Conservation (phyloP, 2,113 vertebrate species). For the Notechis scutatus region DNA sequence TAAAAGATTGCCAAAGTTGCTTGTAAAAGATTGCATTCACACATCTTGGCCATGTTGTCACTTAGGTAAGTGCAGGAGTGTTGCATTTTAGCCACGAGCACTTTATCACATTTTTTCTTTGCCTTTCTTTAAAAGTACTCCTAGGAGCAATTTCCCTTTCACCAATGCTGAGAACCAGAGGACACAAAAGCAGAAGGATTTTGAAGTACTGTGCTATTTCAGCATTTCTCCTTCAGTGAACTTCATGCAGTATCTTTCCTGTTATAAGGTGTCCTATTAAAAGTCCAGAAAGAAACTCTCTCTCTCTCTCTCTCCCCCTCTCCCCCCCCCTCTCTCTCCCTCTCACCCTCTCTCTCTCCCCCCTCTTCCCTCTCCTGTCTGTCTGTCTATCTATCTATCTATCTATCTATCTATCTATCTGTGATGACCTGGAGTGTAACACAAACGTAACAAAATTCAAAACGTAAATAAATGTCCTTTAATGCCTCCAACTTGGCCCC, state of each 20-base stretch:
- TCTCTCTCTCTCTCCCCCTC: too few species aligned
- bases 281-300: conserved; percentile 32
- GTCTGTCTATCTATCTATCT: too few species aligned
- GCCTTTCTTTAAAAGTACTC: not conserved
- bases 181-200: not conserved
- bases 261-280: not conserved
- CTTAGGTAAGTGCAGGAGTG: not conserved
- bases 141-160: not conserved
- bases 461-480: too few species aligned
- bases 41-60: not conserved
- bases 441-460: too few species aligned
- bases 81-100: not conserved
- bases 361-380: too few species aligned
- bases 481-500: too few species aligned
- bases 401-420: too few species aligned
- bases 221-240: not conserved
- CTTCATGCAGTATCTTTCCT: not conserved
- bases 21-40: not conserved
- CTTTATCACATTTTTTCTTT: not conserved
- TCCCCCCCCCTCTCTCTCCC: too few species aligned
- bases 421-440: too few species aligned
- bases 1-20: not conserved
- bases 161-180: not conserved
- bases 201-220: not conserved
- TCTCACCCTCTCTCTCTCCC: too few species aligned